Evolutionary conservation across 2,113 vertebrate species (phyloP), one percentile per base, ranked within the genome.

Genomic region (Prionailurus viverrinus): DNA sequence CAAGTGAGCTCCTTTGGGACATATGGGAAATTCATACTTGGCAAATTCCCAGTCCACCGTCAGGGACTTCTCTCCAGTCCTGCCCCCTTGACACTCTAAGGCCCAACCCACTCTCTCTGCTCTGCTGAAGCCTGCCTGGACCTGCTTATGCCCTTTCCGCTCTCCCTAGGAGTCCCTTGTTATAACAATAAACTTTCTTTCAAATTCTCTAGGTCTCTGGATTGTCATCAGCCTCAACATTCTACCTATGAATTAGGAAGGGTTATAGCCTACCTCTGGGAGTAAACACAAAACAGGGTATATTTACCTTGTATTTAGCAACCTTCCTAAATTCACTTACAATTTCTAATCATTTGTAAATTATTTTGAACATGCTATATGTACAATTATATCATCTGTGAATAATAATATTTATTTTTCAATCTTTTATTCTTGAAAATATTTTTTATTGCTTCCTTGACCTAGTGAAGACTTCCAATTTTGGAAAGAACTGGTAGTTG

Each of bases 41-140:
- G 36, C 45, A 66, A 58, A 33, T 65, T 12, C 7, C 10, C 9
- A 41, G 80, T 6, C 6, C 25, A 48, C 21, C 5, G 1, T 45
- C 12, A 14, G 21, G 27, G 68, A 33, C n/a, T 21, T 68, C 61
- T 29, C 48, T 33, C 33, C 63, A 7, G 21, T 7, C 18, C 33
- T 6, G 63, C 11, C 10, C 23, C 2, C 41, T 36, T 27, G n/a
- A 18, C 29, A 16, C 71, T 36, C 9, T 33, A 23, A 73, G n/a
- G 21, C 36, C 36, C 74, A 33, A 71, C 12, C 8, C 33, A 51
- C 15, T 91, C 41, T 15, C 66, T 76, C 74, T 19, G 23, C 41
- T 29, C 14, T 0, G 0, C n/a, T 71, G 2, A 39, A 39, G 39
- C n/a, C 13, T 31, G 15, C 39, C 33, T 0, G 4, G 13, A n/a